Evolutionary conservation across 2,113 vertebrate genomes (phyloP), one percentile per base, ranked within the genome.

Genomic region (Rallus limicola): DNA sequence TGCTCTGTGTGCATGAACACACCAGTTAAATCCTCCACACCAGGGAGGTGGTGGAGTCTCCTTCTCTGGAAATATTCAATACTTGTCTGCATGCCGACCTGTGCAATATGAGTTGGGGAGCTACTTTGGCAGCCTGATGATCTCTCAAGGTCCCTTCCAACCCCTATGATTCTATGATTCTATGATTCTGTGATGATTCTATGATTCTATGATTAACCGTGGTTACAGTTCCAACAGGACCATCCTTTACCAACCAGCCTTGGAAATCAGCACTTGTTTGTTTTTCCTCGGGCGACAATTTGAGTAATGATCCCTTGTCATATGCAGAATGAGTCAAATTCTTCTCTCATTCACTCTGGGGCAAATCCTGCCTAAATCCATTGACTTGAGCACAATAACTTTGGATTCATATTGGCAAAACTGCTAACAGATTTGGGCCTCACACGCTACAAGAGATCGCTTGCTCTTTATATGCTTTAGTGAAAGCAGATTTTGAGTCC

Each of bases 401-500:
- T 87, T 83, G 90, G 93, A 88, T 75, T 71, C 0, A 1, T 74
- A 86, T 44, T 63, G 58, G 91, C 69, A 63, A 44, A 93, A 86
- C 33, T 64, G 63, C 34, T 46, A 83, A 56, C 46, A 92, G 68
- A 83, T 94, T 93, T 92, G 76, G 52, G 82, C 60, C 40, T 62
- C 71, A 21, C 25, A 46, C 13, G 12, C 72, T n/a, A 11, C 2
- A 8, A 88, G 76, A 62, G 63, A 83, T 42, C 60, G 26, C 63
- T 71, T 90, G 38, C 17, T 90, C 23, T 92, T 94, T 71, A 81
- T n/a, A 20, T 9, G 68, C 68, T 60, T 76, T 58, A 75, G 69
- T 19, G 1, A 96, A 94, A 94, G 71, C 86, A 91, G 94, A 82
- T 88, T 96, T 88, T 74, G 59, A 78, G 48, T 86, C 64, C 8